Evolutionary conservation across 92 coral and sea anemone genomes (phyloP).

Genomic region (Phenganax stokvisi): DNA sequence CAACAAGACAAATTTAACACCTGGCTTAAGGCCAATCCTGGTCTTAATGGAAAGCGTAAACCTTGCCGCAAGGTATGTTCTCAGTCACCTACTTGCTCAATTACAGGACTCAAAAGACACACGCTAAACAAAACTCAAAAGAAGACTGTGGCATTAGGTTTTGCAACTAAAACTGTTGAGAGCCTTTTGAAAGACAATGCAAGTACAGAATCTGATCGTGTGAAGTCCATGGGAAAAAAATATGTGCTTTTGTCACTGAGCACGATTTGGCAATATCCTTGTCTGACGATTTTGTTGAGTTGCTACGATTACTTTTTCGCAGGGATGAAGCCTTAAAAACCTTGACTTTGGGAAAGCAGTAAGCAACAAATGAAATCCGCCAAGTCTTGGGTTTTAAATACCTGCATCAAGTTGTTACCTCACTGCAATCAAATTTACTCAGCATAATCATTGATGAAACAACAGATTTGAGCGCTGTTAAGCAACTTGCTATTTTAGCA

Average conservation of each 20-base stretch:
- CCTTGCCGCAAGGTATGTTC: conserved; percentile 28
- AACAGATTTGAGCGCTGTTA: conserved; percentile 19
- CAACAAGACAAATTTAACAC: conserved; percentile 15
- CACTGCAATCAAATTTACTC: conserved; percentile 2
- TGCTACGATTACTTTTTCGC: conserved; percentile 8
- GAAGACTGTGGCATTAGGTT: conserved; percentile 17
- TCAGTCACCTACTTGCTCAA: conserved; percentile 2
- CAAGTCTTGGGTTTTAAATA: conserved; percentile 26
- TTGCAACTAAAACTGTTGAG: neutral
- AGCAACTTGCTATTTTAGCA: conserved; percentile 22
- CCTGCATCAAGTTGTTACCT: conserved; percentile 24
- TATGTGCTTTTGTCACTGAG: neutral
- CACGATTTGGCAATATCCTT: conserved; percentile 22
- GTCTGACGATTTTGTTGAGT: conserved; percentile 17
- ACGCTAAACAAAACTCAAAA: conserved; percentile 13
- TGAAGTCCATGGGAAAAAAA: neutral
- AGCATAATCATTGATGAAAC: conserved; percentile 18
- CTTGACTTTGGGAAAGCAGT: conserved; percentile 2
- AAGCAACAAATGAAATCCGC: neutral
- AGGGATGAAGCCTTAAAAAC: conserved; percentile 5
- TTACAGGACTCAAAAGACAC: conserved; percentile 35
- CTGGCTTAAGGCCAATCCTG: neutral
- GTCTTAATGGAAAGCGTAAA: conserved; percentile 7
- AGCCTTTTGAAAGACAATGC: conserved; percentile 15
- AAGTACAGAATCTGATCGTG: conserved; percentile 14